Conservation (phyloP, 2,797 vertebrate genomes). For the Sardinella longiceps region DNA sequence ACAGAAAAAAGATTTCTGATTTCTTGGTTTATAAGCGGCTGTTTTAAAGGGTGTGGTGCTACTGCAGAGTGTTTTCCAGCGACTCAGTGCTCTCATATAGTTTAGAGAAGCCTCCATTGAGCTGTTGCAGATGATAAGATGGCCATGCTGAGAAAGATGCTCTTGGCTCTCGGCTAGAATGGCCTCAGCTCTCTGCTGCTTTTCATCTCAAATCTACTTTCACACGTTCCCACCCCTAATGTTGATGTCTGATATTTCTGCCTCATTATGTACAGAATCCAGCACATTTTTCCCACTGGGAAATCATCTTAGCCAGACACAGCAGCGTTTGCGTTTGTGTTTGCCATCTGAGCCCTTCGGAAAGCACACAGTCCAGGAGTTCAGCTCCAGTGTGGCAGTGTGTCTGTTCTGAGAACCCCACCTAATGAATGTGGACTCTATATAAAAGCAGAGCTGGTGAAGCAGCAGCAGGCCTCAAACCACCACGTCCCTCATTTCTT, state of each 20-base stretch:
- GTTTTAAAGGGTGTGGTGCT: neutral
- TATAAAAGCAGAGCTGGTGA: constrained; percentile 68
- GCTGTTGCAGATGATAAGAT: neutral
- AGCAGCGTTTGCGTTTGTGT: too few relatives aligned
- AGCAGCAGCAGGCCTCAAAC: constrained; percentile 62
- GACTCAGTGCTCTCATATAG: neutral
- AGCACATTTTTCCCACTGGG: constrained; percentile 73
- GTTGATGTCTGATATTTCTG: constrained; percentile 68
- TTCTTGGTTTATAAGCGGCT: neutral
- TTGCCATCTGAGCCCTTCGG: constrained; percentile 58
- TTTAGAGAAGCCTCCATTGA: neutral
- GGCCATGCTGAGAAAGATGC: constrained; percentile 42
- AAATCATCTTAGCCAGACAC: constrained; percentile 68
- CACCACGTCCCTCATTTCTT: constrained; percentile 57
- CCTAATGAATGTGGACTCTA: constrained; percentile 78
- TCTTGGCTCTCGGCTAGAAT: constrained; percentile 29
- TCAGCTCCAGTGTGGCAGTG: constrained; percentile 51
- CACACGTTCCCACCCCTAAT: constrained; percentile 64
- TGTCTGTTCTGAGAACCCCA: constrained; percentile 65
- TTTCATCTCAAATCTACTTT: constrained; percentile 58
- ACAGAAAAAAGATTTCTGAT: neutral
- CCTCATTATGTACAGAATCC: constrained; percentile 74
- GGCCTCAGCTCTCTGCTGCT: constrained; percentile 38
- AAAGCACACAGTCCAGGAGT: constrained; percentile 59
- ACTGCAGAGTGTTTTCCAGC: neutral